Evolutionary conservation across 2,888 invertebrate genomes (phyloP), one percentile per base, ranked within the genome.

Genomic region (Lasioglossum leucozonium): DNA sequence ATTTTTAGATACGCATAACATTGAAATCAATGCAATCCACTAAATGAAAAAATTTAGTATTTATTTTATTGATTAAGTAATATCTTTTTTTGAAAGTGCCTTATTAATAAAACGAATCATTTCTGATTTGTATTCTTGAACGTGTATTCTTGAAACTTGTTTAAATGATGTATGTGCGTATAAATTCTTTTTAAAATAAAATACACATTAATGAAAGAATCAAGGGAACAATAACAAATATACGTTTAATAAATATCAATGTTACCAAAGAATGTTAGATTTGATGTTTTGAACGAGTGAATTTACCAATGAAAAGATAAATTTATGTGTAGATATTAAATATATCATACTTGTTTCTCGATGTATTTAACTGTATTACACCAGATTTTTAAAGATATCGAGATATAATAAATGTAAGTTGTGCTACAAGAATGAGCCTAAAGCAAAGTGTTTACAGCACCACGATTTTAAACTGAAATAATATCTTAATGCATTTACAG

Each of bases 401-500:
- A 84, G 78, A 86, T 86, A 86, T 77, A 81, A 83, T 80, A 78
- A 87, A 82, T 82, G 79, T 80, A 82, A 87, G 75, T 88, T 79
- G 82, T 83, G 84, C 81, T 81, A 88, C 78, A 73, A 83, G 86
- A 81, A 80, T 84, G 77, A 84, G 86, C 72, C 84, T 89, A 89
- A 85, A 88, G 85, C 85, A 85, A 86, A 88, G 83, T 89, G 88
- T 86, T 87, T 89, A 82, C 90, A 92, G 91, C 88, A 91, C 89
- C 88, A 91, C 88, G 80, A 82, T 86, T 62, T 88, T 79, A 85
- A 87, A 89, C 86, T 84, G 82, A 91, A 90, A 88, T 84, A 89
- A 86, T 87, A 85, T 88, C 73, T 87, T 86, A 87, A 85, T 88
- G 79, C 87, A 84, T 87, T 88, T 86, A 86, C 80, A 86, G 84